Percentiles rank a stretch among this genome's conserved stretches.
phyloP scores from a whole-genome alignment of 2,797 vertebrate species.

The Sciurus carolinensis region DNA sequence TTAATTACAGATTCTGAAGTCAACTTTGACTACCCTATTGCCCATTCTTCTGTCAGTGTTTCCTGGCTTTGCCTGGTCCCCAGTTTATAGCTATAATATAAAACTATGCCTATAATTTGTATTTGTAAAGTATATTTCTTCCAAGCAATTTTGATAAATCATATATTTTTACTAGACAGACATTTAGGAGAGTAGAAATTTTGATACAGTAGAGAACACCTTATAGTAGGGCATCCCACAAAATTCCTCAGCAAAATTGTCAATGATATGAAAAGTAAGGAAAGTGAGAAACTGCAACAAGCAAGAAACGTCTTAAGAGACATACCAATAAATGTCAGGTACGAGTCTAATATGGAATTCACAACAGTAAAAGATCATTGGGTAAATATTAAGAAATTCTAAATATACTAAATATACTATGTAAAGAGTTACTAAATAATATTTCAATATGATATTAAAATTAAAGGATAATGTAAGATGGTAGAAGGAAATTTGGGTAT shows the following conservation, averaged over 20 bases:
- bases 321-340: not conserved
- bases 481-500: not conserved
- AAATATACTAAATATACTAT: not conserved
- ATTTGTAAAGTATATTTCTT: not conserved
- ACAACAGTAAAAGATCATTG: not conserved
- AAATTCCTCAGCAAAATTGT: not conserved
- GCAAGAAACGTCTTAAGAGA: not conserved
- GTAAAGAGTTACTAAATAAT: not conserved
- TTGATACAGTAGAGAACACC: not conserved
- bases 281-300: not conserved
- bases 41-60: accelerated
- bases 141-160: not conserved
- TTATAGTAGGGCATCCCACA: not conserved
- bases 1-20: not conserved
- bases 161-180: not conserved
- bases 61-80: not conserved
- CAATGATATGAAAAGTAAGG: not conserved
- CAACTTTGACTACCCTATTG: not conserved
- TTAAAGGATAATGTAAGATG: not conserved
- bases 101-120: not conserved
- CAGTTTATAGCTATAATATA: not conserved
- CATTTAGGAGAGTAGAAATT: not conserved
- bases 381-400: not conserved
- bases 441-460: not conserved
- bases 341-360: not conserved